Percentiles rank a stretch among this genome's conserved stretches.
phyloP scores from a whole-genome alignment of 2,113 vertebrate genomes.

The Apodemus speciosus region DNA sequence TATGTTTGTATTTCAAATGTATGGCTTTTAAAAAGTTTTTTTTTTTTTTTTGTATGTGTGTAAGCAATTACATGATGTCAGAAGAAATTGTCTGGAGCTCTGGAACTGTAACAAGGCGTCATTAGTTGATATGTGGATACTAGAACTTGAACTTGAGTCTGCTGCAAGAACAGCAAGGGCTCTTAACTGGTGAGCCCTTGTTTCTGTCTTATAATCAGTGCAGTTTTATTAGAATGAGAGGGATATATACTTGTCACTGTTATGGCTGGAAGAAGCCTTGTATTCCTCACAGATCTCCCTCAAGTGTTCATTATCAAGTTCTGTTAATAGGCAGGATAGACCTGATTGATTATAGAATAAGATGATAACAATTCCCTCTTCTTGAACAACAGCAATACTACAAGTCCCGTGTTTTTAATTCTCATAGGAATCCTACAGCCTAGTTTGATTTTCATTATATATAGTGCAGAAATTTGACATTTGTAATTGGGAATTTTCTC shows the following conservation, averaged over 20 bases:
- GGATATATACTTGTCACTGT: not conserved
- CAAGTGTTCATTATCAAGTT: not conserved
- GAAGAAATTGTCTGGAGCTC: not conserved
- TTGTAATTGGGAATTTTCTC: not conserved
- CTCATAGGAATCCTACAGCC: not conserved
- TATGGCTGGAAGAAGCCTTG: not conserved
- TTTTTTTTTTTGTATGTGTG: not conserved
- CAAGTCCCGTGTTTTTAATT: not conserved
- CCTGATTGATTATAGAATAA: not conserved
- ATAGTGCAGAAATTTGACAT: not conserved
- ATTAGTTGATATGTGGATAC: not conserved
- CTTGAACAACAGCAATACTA: not conserved
- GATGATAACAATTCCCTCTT: not conserved
- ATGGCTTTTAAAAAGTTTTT: not conserved
- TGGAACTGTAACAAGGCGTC: not conserved
- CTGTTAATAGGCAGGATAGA: not conserved
- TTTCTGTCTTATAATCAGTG: conserved; percentile 11
- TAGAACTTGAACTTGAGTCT: not conserved
- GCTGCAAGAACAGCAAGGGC: not conserved
- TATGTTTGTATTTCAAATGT: not conserved
- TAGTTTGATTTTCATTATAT: not conserved
- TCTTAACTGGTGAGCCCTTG: not conserved
- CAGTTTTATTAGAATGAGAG: not conserved
- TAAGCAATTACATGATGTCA: not conserved
- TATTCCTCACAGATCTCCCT: conserved; percentile 17